Evolutionary conservation across 1,140 invertebrate species (phyloP).

Genomic region (Philaenus spumarius): DNA sequence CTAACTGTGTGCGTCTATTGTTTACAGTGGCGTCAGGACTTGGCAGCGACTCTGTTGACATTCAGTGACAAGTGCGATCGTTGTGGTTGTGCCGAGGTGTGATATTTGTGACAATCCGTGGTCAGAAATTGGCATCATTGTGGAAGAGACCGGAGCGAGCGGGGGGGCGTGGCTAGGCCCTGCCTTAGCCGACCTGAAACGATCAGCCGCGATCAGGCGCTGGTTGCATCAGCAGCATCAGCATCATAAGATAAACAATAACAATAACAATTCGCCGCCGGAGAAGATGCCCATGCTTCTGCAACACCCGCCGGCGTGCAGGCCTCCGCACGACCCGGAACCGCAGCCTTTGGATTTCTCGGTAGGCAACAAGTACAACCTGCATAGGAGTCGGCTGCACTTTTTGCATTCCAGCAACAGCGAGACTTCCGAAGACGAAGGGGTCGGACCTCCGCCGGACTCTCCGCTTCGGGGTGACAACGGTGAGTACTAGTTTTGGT

Average conservation of each 20-base stretch:
- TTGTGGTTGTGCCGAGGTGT: neutral
- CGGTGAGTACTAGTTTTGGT: slow-evolving; percentile 9
- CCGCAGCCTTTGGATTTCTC: slow-evolving; percentile 29
- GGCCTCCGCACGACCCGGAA: slow-evolving; percentile 18
- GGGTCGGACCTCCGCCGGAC: slow-evolving; percentile 20
- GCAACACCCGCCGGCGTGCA: slow-evolving; percentile 10
- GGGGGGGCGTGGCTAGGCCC: slow-evolving; percentile 21
- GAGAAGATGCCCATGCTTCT: slow-evolving; percentile 26
- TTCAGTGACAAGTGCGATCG: neutral
- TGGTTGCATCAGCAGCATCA: slow-evolving; percentile 26
- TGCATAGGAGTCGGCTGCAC: slow-evolving; percentile 11
- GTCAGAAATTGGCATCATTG: slow-evolving; percentile 12
- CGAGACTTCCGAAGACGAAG: slow-evolving; percentile 27
- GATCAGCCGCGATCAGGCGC: slow-evolving; percentile 21
- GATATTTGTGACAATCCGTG: neutral
- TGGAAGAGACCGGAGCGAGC: slow-evolving; percentile 16
- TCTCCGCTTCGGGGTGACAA: slow-evolving; percentile 18
- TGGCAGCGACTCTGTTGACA: no score
- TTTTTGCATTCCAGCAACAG: slow-evolving; percentile 26
- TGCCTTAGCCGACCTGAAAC: slow-evolving; percentile 24
- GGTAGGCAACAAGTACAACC: slow-evolving; percentile 23
- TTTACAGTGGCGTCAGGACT: no score
- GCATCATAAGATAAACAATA: slow-evolving; percentile 20
- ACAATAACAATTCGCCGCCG: slow-evolving; percentile 27
- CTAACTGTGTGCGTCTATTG: no score